Conservation (phyloP, 2,888 invertebrate species). For the Ptycholaimellus sp. region DNA sequence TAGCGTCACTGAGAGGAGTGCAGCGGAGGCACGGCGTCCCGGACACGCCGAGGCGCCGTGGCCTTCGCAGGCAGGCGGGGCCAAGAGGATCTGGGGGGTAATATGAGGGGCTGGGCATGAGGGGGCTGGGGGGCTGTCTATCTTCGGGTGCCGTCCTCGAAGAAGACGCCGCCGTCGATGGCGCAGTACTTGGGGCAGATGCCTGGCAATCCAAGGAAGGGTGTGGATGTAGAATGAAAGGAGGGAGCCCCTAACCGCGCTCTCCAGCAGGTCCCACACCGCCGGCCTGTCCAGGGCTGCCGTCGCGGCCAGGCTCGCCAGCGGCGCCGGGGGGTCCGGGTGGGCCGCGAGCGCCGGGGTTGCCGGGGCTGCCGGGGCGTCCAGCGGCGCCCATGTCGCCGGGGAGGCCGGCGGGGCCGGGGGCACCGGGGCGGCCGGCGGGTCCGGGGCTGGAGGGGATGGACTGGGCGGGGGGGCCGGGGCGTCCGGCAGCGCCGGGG, state of each 20-base stretch:
- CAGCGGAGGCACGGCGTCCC: too few species aligned
- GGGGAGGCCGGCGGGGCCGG: conserved; percentile 1
- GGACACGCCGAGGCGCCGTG: too few species aligned
- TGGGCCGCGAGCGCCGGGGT: neutral
- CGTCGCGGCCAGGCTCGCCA: conserved; percentile 2
- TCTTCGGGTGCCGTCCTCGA: too few species aligned
- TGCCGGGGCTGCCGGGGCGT: neutral
- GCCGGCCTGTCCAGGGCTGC: conserved; percentile 2
- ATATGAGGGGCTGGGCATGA: too few species aligned
- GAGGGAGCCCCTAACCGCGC: too few species aligned
- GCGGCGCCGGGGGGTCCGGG: conserved; percentile 3
- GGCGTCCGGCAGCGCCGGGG: neutral
- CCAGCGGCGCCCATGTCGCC: neutral
- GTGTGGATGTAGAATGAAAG: too few species aligned
- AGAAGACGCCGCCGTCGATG: neutral
- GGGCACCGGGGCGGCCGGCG: conserved; percentile 1
- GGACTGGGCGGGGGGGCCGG: neutral
- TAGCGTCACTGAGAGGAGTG: too few species aligned
- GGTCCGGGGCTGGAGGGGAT: neutral
- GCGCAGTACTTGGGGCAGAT: conserved; percentile 2
- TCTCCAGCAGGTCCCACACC: too few species aligned
- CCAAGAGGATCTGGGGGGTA: too few species aligned
- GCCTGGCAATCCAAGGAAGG: neutral
- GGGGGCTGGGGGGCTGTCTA: too few species aligned
- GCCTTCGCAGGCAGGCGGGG: too few species aligned